Conservation (phyloP, 2,113 vertebrate genomes). For the Malurus cyaneus region DNA sequence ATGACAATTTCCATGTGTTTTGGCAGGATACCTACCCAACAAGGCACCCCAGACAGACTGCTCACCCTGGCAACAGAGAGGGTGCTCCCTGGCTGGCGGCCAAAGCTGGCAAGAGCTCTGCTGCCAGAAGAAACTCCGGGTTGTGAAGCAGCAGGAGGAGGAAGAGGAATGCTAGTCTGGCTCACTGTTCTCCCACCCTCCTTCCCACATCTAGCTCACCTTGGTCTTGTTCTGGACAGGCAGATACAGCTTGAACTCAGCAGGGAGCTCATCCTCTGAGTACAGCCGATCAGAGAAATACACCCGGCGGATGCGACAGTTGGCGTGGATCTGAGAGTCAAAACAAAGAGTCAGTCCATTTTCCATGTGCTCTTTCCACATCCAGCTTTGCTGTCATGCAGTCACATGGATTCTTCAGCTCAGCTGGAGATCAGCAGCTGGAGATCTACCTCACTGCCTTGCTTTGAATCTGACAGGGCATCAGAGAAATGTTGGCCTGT, state of each 20-base stretch:
- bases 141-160: background rate
- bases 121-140: background rate
- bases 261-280: slow-evolving; percentile 94
- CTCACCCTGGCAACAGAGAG: background rate
- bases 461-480: background rate
- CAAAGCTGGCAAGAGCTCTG: background rate
- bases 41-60: background rate
- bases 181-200: background rate
- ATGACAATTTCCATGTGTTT: background rate
- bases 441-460: background rate
- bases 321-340: slow-evolving; percentile 88
- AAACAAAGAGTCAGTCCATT: background rate
- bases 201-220: slow-evolving; percentile 70
- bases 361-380: background rate
- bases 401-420: background rate
- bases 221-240: slow-evolving; percentile 96
- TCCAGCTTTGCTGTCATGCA: background rate
- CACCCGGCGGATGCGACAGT: slow-evolving; percentile 93
- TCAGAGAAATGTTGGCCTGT: background rate
- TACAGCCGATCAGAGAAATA: slow-evolving; percentile 98
- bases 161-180: background rate
- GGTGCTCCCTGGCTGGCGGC: background rate
- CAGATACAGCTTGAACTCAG: slow-evolving; percentile 95
- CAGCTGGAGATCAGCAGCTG: background rate
- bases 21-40: background rate